These are phyloP conservation scores for Prorops nasuta DNA, from an alignment of 1,140 invertebrate species.

Conservation along the genomic window DNA sequence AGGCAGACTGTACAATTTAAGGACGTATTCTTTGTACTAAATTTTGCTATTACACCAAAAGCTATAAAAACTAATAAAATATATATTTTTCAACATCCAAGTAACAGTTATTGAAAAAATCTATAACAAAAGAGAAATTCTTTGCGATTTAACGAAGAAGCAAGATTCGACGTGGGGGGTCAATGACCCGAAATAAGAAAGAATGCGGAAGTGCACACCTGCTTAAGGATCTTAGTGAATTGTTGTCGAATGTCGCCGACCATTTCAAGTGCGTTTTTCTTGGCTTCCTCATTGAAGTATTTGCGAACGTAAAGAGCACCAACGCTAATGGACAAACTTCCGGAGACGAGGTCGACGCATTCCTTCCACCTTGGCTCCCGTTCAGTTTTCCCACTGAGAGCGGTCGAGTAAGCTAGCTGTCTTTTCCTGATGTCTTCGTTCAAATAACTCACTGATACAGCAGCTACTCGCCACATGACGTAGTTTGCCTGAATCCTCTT, in stretches of 20 bases:
- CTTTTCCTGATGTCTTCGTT: conserved; percentile 69
- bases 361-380: conserved; percentile 83
- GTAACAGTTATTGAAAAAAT: too few species aligned
- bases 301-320: conserved; percentile 74
- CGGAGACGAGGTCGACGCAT: conserved; percentile 71
- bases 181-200: conserved; percentile 8
- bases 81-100: too few species aligned
- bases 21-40: too few species aligned
- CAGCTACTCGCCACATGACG: conserved; percentile 68
- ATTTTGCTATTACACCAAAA: too few species aligned
- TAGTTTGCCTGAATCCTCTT: conserved; percentile 71
- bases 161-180: too few species aligned
- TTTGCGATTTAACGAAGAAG: too few species aligned
- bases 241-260: conserved; percentile 74
- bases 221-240: conserved; percentile 45
- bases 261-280: conserved; percentile 77
- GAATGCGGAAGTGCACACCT: conserved; percentile 14
- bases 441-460: conserved; percentile 72
- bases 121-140: too few species aligned
- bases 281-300: conserved; percentile 72
- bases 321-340: conserved; percentile 74
- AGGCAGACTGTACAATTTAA: too few species aligned
- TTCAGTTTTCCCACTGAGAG: conserved; percentile 72
- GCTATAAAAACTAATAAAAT: too few species aligned
- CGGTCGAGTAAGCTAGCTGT: conserved; percentile 72